These are phyloP conservation scores for Cephus pulcher DNA, from an alignment of 2,888 invertebrate species.

Conservation along the genomic window DNA sequence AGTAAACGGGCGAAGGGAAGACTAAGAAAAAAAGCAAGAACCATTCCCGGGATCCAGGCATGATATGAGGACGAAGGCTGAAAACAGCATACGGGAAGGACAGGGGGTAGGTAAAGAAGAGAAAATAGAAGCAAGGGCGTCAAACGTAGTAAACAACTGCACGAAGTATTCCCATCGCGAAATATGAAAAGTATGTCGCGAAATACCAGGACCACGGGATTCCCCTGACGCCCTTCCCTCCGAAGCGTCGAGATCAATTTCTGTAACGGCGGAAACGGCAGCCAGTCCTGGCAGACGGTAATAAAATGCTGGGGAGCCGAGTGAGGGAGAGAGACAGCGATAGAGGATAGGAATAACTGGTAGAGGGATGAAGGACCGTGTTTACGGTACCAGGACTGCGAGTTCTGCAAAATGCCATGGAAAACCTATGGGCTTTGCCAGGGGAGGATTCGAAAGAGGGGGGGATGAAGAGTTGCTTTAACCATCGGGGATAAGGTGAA, in stretches of 20 bases:
- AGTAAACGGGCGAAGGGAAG: neutral
- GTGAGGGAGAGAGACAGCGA: neutral
- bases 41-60: neutral
- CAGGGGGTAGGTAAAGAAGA: neutral
- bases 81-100: neutral
- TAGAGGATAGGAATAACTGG: neutral
- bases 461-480: neutral
- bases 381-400: neutral
- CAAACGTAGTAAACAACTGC: slow-evolving; percentile 24
- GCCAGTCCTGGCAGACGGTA: slow-evolving; percentile 5
- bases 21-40: neutral
- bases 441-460: neutral
- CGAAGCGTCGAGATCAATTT: slow-evolving; percentile 23
- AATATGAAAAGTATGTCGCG: slow-evolving; percentile 26
- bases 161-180: slow-evolving; percentile 14
- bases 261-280: slow-evolving; percentile 11
- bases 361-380: neutral
- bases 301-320: neutral
- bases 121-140: slow-evolving; percentile 9
- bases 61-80: neutral
- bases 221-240: slow-evolving; percentile 7
- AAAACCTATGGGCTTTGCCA: neutral
- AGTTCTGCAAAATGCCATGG: neutral
- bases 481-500: neutral
- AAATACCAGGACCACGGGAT: slow-evolving; percentile 14